Percentiles rank a stretch among this genome's conserved stretches.
These are phyloP conservation scores for Terrapene triunguis DNA, from an alignment of 2,113 vertebrate species.

Conservation along the genomic window DNA sequence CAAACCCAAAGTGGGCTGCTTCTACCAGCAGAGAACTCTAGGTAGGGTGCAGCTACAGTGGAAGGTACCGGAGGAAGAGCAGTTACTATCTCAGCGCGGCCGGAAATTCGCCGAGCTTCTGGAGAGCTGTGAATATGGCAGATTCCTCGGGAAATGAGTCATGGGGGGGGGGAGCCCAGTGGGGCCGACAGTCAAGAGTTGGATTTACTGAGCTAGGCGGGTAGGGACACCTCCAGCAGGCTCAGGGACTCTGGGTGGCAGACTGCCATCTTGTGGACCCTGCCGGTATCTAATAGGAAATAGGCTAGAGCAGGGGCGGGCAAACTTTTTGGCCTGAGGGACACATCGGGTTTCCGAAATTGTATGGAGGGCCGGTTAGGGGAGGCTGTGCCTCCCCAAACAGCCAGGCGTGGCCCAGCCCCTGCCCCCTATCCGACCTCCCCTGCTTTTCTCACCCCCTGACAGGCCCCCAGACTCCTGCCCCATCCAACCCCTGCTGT, in stretches of 20 bases:
- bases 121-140: not conserved
- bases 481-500: too few relatives aligned
- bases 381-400: too few relatives aligned
- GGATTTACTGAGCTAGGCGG: not conserved
- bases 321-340: too few relatives aligned
- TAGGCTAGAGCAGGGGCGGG: not conserved
- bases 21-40: not conserved
- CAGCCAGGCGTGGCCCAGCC: too few relatives aligned
- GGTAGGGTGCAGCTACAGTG: not conserved
- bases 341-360: too few relatives aligned
- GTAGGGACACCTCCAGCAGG: not conserved
- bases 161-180: not conserved
- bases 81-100: not conserved
- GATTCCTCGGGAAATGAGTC: not conserved
- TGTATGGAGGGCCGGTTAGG: too few relatives aligned
- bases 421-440: too few relatives aligned
- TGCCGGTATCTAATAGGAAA: not conserved
- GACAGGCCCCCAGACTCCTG: too few relatives aligned
- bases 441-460: too few relatives aligned
- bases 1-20: not conserved
- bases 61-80: not conserved
- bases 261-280: not conserved
- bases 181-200: not conserved
- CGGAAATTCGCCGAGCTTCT: not conserved
- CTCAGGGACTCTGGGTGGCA: not conserved